Base-by-base conservation (phyloP, 2,113 vertebrate species). In the Poeciliopsis turrubarensis region DNA sequence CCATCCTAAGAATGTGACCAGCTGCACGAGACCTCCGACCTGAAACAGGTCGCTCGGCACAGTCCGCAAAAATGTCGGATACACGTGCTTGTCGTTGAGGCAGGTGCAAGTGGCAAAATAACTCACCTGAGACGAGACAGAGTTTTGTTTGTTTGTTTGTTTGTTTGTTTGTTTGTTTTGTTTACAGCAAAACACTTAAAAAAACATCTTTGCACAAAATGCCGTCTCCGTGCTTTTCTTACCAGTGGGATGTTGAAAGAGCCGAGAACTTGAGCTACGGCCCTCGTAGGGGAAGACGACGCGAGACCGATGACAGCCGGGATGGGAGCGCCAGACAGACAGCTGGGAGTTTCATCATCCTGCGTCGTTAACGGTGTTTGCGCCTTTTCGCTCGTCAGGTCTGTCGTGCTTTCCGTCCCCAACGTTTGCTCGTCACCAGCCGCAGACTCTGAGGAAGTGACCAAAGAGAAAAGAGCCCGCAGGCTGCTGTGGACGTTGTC, bases 1-100 rank as follows among this genome's bases (percentile, higher is more conserved):
- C 95, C 95, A 95, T 6, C 86, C 91, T 2, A 93, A 91, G 73
- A 89, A 89, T 19, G 91, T 93, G 14, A 95, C 92, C 39, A 95
- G 76, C 65, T 87, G 83, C 10, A 94, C 92, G 13, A 95, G 89
- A 44, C 92, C 93, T 37, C 68, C 80, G 4, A 94, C 92, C 86
- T 95, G 94, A 78, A 93, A 94, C 29, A 91, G 64, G 78, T 95
- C 95, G 65, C 91, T 95, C 0, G 95, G 94, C 26, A 94, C 91
- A 17, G 94, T 95, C 65, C 95, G 82, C 73, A 94, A 83, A 78
- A 95, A 95, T n/a, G 92, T 84, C 1, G 93, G 94, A 69, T 91
- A 92, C 64, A 85, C 71, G 1, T 34, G n/a, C 41, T 94, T 94
- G 78, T 95, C 87, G 66, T 86, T 94, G 4, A 95, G 91, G 78